Conservation (phyloP, 2,113 vertebrate genomes). For the Crypturellus undulatus region DNA sequence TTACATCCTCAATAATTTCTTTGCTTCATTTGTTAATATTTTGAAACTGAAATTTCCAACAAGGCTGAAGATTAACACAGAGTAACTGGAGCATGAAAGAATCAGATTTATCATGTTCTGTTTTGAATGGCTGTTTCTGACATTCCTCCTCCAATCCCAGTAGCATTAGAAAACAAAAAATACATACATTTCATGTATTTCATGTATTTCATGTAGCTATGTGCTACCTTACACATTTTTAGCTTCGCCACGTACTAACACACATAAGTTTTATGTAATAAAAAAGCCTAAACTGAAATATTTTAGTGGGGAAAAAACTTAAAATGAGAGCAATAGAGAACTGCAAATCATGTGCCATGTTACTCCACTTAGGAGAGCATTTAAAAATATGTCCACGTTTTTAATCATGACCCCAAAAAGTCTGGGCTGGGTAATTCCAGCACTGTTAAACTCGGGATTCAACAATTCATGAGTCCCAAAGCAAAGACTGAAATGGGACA, state of each 20-base stretch:
- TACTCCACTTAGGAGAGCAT: neutral
- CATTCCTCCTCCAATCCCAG: neutral
- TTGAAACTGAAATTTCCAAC: neutral
- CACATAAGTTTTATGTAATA: accelerated
- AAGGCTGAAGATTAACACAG: neutral
- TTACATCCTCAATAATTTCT: neutral
- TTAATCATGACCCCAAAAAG: neutral
- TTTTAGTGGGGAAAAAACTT: neutral
- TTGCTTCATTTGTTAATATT: neutral
- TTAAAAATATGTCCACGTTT: neutral
- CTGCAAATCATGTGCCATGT: neutral
- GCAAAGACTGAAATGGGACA: neutral
- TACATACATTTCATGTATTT: neutral
- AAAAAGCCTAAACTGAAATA: neutral
- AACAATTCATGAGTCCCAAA: neutral
- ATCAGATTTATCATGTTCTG: neutral
- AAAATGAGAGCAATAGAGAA: neutral
- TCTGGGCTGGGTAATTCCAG: neutral
- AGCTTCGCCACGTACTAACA: neutral
- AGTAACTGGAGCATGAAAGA: neutral
- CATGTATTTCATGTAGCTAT: no score
- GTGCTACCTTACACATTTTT: neutral
- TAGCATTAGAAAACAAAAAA: neutral
- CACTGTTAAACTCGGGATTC: neutral
- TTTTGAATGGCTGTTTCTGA: neutral